Percentiles rank a stretch among this genome's conserved stretches.
Conservation (phyloP, 2,888 invertebrate species). For the Pristionchus japonicus region DNA sequence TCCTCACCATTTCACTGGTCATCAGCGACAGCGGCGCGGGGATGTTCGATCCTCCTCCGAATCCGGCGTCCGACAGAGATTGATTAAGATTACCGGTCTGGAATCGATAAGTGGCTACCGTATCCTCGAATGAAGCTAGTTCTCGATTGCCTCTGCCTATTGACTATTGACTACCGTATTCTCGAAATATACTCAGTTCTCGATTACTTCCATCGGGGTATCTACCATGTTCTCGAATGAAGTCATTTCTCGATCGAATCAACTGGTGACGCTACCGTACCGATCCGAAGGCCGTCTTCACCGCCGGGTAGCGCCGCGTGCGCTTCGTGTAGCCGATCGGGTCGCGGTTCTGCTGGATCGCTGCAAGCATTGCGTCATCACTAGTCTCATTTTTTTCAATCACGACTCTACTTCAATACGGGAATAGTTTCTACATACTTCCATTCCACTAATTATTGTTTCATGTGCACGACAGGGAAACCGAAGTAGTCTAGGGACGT, state of each 20-base stretch:
- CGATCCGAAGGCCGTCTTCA: constrained; percentile 49
- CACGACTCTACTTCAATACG: too few relatives aligned
- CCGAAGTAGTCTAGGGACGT: too few relatives aligned
- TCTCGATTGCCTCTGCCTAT: neutral
- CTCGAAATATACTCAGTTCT: neutral
- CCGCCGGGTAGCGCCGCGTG: constrained; percentile 70
- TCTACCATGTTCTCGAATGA: neutral
- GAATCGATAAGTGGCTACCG: neutral
- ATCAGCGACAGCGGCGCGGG: neutral
- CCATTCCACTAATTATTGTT: neutral
- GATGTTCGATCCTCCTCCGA: neutral
- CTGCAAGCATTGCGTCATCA: constrained; percentile 52
- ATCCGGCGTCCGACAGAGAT: neutral
- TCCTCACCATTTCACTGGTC: constrained; percentile 31
- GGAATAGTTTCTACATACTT: neutral
- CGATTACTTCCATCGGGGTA: neutral
- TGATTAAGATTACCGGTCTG: neutral
- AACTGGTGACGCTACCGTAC: constrained; percentile 2
- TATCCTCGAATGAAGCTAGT: neutral
- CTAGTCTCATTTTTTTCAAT: neutral
- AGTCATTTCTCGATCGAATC: neutral
- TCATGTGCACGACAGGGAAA: too few relatives aligned
- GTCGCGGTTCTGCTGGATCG: constrained; percentile 74
- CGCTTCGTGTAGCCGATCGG: constrained; percentile 74
- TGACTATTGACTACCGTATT: neutral